Percentiles rank a stretch among this genome's conserved stretches.
Conservation (phyloP, 2,113 vertebrate genomes). For the Pollachius pollachius region DNA sequence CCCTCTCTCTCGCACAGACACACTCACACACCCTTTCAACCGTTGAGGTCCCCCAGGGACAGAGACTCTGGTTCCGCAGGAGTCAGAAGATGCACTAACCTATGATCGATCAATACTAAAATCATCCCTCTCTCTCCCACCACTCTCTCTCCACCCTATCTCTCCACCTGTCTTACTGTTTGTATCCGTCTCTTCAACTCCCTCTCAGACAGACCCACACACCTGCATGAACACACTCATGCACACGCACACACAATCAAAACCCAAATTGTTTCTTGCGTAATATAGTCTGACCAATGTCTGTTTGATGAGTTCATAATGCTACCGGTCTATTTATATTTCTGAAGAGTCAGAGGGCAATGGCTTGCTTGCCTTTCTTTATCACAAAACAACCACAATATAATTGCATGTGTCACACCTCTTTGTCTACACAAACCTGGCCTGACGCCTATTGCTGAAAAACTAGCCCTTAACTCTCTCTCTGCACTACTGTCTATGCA, state of each 20-base stretch:
- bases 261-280: too few relatives aligned
- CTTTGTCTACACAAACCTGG: background rate
- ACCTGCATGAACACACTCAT: too few relatives aligned
- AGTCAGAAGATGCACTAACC: constrained; percentile 46
- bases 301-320: too few relatives aligned
- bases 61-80: constrained; percentile 46
- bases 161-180: constrained; percentile 11
- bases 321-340: background rate
- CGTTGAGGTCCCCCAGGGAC: constrained; percentile 32
- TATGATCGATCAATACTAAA: constrained; percentile 44
- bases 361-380: background rate
- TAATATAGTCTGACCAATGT: too few relatives aligned
- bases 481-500: background rate
- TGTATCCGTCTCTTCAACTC: background rate
- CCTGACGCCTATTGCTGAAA: too few relatives aligned
- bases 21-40: background rate
- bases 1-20: too few relatives aligned
- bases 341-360: background rate
- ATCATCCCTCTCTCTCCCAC: constrained; percentile 22
- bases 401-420: background rate
- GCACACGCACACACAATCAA: too few relatives aligned
- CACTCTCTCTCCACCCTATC: background rate
- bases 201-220: too few relatives aligned
- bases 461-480: too few relatives aligned
- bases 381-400: background rate